Evolutionary conservation across 2,797 vertebrate genomes (phyloP).

Genomic region (Hoplostethus mediterraneus): DNA sequence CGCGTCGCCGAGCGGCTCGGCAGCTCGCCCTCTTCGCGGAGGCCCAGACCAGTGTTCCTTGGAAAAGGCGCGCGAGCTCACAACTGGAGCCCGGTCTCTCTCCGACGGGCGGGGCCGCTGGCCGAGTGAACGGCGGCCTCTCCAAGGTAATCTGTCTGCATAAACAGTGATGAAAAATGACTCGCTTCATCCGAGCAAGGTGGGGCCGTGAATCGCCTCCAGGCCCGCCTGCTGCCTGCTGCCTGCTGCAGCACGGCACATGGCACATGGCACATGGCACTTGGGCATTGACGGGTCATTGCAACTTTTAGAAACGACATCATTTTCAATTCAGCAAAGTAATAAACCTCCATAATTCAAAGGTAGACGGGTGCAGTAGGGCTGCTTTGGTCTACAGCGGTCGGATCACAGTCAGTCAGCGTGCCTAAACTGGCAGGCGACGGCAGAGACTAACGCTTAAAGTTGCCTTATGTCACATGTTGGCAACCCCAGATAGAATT

Average conservation of each 20-base stretch:
- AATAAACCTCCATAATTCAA: too few relatives aligned
- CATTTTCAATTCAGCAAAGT: too few relatives aligned
- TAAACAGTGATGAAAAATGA: conserved; percentile 36
- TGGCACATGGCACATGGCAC: not conserved
- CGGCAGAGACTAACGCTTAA: too few relatives aligned
- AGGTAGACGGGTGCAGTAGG: too few relatives aligned
- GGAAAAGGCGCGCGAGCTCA: conserved; percentile 13
- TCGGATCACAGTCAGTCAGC: too few relatives aligned
- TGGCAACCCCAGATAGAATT: too few relatives aligned
- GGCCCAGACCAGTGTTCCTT: conserved; percentile 30
- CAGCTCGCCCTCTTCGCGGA: conserved; percentile 54
- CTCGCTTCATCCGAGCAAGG: conserved; percentile 13
- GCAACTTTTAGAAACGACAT: too few relatives aligned
- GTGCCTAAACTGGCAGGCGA: too few relatives aligned
- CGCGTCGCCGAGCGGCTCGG: conserved; percentile 26
- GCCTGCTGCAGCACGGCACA: not conserved
- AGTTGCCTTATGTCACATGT: too few relatives aligned
- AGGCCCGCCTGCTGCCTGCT: not conserved
- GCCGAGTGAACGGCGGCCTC: conserved; percentile 42
- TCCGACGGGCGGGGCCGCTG: conserved; percentile 33
- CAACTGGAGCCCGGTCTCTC: conserved; percentile 9
- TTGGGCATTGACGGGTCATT: not conserved
- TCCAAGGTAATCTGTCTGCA: conserved; percentile 45
- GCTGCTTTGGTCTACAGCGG: too few relatives aligned
- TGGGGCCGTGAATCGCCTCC: not conserved